Evolutionary conservation across 2,797 vertebrate genomes (phyloP).

Genomic region (Siniperca obscura): DNA sequence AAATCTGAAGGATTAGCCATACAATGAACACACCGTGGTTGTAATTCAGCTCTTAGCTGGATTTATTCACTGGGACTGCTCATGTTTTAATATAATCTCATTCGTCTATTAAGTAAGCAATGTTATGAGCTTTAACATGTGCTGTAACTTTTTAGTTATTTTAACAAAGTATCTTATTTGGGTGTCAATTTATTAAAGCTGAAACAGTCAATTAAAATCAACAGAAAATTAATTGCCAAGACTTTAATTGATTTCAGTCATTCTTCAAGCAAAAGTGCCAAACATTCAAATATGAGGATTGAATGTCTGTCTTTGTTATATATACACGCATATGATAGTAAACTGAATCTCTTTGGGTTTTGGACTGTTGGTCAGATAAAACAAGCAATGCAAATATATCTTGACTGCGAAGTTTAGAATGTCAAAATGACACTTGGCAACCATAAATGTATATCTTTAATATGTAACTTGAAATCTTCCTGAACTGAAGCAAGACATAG

Average conservation of each 20-base stretch:
- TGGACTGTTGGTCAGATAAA: neutral
- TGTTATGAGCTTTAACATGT: neutral
- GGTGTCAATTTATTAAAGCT: neutral
- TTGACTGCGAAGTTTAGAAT: neutral
- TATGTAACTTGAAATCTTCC: neutral
- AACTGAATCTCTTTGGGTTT: neutral
- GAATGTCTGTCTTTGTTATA: neutral
- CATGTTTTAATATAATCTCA: slow-evolving; percentile 45
- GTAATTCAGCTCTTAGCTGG: slow-evolving; percentile 51
- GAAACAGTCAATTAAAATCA: neutral
- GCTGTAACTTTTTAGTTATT: neutral
- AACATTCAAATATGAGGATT: neutral
- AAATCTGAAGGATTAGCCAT: slow-evolving; percentile 49
- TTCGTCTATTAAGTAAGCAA: slow-evolving; percentile 27
- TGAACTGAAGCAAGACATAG: neutral
- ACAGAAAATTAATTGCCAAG: neutral
- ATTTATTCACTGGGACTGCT: slow-evolving; percentile 49
- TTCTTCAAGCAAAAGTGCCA: neutral
- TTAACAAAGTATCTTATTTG: neutral
- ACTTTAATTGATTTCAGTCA: neutral
- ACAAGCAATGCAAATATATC: neutral
- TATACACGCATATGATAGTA: neutral
- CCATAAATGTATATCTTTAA: neutral
- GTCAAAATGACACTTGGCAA: neutral
- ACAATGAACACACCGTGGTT: slow-evolving; percentile 48